Percentiles rank a stretch among this genome's conserved stretches.
Evolutionary conservation across 1,140 invertebrate species (phyloP).

Genomic region (Leptestheria dahalacensis): DNA sequence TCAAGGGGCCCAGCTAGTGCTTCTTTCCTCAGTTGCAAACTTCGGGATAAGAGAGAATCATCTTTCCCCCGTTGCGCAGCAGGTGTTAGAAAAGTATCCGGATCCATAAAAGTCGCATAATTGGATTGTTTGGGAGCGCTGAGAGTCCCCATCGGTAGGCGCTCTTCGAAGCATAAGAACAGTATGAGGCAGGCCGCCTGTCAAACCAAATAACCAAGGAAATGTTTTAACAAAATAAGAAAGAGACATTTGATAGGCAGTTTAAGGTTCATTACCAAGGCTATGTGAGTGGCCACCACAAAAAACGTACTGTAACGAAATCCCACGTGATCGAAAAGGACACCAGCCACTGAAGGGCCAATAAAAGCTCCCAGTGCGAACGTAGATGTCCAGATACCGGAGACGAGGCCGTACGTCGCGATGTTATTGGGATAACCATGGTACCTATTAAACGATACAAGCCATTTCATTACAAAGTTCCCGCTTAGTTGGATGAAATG

Average conservation of each 20-base stretch:
- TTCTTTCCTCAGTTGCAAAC: not conserved
- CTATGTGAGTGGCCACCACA: conserved; percentile 44
- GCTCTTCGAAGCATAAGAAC: not conserved
- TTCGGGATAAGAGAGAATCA: not conserved
- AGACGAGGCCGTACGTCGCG: conserved; percentile 66
- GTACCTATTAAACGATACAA: conserved; percentile 33
- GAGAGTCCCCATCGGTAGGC: not conserved
- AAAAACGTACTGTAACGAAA: conserved; percentile 54
- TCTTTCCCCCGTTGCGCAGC: not conserved
- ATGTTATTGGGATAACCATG: conserved; percentile 61
- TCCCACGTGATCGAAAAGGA: conserved; percentile 53
- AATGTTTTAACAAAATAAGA: not conserved
- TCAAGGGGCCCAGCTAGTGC: not conserved
- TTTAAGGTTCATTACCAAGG: conserved; percentile 39
- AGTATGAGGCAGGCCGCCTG: not conserved
- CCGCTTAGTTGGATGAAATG: not conserved
- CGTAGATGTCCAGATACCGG: conserved; percentile 67
- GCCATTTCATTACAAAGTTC: not conserved
- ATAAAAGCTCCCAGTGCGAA: conserved; percentile 74
- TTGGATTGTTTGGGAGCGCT: not conserved
- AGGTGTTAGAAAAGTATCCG: not conserved
- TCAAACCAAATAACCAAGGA: not conserved
- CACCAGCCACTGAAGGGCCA: conserved; percentile 58
- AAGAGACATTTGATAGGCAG: not conserved
- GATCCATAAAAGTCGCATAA: not conserved